Evolutionary conservation across 2,797 vertebrate genomes (phyloP), one percentile per base, ranked within the genome.

Genomic region (Novumbra hubbsi): DNA sequence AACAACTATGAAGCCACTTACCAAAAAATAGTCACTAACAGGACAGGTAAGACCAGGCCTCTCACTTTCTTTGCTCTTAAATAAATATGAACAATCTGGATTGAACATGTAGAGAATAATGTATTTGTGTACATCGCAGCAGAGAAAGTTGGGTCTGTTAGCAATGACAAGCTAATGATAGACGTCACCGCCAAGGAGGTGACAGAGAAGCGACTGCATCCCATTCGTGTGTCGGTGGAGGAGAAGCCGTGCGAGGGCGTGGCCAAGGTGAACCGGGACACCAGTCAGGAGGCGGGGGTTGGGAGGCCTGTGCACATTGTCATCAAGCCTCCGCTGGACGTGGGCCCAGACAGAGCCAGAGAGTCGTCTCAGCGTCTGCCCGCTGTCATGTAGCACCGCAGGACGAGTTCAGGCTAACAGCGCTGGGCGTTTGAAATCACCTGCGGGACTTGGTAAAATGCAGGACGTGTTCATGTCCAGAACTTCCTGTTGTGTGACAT

Each of bases 221-320:
- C 93, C 19, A 86, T 93, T 0, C 93, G 93, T 9, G 93, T 91
- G 0, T 94, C 93, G 0, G 92, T 90, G 0, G 92, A 93, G 70
- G 88, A 93, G 72, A 86, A 88, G 77, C 73, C 78, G 77, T 81
- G 79, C 3, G 91, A 93, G 38, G 72, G 85, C 3, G 73, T 49
- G 7, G 79, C 70, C 67, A 81, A 82, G 50, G 27, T 78, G 70
- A 79, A 81, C 55, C 64, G 19, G 2, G 83, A 88, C 1, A 67
- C 52, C 62, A 84, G 85, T 68, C 83, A 78, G 50, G 80, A 80
- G 17, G 82, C 79, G 45, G 76, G 41, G 67, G 82, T 86, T 49
- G 92, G 92, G 76, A 87, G 89, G 74, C 85, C 92, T 0, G 83
- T 93, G 66, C 92, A 94, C 79, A 93, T 93, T 80, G 71, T 91